Base-by-base conservation (phyloP, 2,888 invertebrate genomes). In the Geotrupes spiniger region DNA sequence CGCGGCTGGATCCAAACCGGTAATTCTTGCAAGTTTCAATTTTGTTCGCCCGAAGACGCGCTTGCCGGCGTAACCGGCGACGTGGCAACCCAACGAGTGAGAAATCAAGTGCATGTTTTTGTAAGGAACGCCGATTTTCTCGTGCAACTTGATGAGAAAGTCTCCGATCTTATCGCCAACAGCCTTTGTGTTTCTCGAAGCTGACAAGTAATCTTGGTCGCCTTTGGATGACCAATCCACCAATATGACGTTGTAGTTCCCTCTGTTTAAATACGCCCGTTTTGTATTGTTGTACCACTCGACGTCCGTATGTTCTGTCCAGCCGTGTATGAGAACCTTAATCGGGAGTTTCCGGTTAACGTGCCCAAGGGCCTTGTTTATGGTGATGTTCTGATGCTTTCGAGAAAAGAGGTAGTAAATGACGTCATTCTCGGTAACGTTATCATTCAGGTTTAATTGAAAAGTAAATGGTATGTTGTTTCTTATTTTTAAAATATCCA, bases 1-100 rank as follows among this genome's bases (percentile, higher is more conserved):
- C 8, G 77, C 69, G 1, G 79, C 79, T 2, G 79, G 78, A 66
- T 80, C 79, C 58, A 79, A 56, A 0, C 74, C 79, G 17, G 75
- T 75, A 27, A 78, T 75, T 46, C 77, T 65, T 3, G 60, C 65
- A 11, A 77, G 49, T 58, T 63, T 66, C 16, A 55, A 54, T 2
- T 52, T 53, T 10, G 60, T 57, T 16, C 42, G 11, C 40, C 63
- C 49, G 17, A 46, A 45, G n/a, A 68, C 51, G 16, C 48, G 49
- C 53, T 69, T 64, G 4, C 64, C 66, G 9, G 62, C 58, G 46
- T 66, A 61, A 8, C 59, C 63, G 1, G 67, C 59, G 5, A 69
- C 49, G 6, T 68, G 69, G 2, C 60, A 48, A 2, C 70, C 70
- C 33, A 71, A 49, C 0, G 70, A 70, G 49, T 69, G 68, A 10